Conservation (phyloP, 2,113 vertebrate species). For the Cisticola juncidis region DNA sequence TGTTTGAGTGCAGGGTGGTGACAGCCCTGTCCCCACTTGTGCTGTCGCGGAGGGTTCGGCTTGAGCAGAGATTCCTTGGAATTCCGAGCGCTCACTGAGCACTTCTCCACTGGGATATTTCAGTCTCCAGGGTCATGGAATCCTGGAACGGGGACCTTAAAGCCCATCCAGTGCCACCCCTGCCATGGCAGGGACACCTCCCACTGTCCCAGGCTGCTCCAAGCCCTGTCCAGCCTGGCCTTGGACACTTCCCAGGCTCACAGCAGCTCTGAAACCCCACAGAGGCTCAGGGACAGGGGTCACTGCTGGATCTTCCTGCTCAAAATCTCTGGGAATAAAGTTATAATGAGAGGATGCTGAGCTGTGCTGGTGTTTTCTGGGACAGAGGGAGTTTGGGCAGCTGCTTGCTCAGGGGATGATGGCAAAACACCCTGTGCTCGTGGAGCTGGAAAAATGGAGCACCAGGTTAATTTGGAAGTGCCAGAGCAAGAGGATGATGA, state of each 20-base stretch:
- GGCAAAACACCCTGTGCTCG: rapidly evolving
- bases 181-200: not conserved
- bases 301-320: not conserved
- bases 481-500: not conserved
- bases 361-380: not conserved
- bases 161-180: not conserved
- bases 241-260: not conserved
- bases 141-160: not conserved
- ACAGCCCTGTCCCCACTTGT: rapidly evolving
- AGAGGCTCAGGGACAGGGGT: not conserved
- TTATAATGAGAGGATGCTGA: not conserved
- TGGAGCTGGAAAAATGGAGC: not conserved
- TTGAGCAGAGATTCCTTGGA: not conserved
- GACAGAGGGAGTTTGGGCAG: not conserved
- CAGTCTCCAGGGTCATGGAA: not conserved
- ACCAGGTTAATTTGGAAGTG: not conserved
- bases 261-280: rapidly evolving
- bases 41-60: not conserved
- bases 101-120: not conserved
- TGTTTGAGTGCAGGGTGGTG: not conserved
- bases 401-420: not conserved
- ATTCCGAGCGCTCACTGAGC: rapidly evolving
- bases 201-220: not conserved
- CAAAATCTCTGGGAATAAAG: not conserved
- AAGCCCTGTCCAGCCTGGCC: not conserved